Evolutionary conservation across 1,140 invertebrate species (phyloP).

Genomic region (Leptestheria dahalacensis): DNA sequence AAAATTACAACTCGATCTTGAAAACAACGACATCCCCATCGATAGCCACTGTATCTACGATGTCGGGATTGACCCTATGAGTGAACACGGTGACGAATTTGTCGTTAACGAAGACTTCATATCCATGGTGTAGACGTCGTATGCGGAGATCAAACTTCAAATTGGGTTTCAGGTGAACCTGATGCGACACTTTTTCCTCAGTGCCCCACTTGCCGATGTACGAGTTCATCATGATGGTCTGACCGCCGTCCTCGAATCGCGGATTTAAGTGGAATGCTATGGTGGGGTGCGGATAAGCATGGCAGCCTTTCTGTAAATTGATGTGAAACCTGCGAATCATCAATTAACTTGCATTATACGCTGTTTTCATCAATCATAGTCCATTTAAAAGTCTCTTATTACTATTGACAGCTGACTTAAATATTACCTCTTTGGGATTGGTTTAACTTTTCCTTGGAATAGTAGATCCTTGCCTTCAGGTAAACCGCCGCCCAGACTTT

Average conservation of each 20-base stretch:
- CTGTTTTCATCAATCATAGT: too few relatives aligned
- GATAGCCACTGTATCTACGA: background rate
- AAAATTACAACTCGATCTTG: background rate
- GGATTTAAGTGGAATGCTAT: slow-evolving; percentile 48
- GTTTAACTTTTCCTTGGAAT: slow-evolving; percentile 7
- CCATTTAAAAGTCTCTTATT: too few relatives aligned
- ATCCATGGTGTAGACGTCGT: background rate
- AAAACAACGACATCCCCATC: background rate
- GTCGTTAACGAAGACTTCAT: background rate
- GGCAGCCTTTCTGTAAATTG: slow-evolving; percentile 44
- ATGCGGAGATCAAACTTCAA: background rate
- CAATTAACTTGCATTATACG: background rate
- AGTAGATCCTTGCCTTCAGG: background rate
- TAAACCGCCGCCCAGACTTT: too few relatives aligned
- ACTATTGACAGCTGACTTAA: too few relatives aligned
- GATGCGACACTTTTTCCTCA: slow-evolving; percentile 24
- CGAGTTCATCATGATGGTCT: slow-evolving; percentile 31
- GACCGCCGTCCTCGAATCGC: slow-evolving; percentile 33
- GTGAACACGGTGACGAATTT: background rate
- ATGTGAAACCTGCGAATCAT: slow-evolving; percentile 39
- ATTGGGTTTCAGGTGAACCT: background rate
- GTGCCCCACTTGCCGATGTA: slow-evolving; percentile 29
- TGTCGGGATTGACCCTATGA: background rate
- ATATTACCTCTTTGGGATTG: background rate
- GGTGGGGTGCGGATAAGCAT: slow-evolving; percentile 43